A percentile compares a stretch with the other conserved stretches of the same genome.
Conservation (phyloP, 2,888 invertebrate species). For the Chalcosyrphus nemorum region DNA sequence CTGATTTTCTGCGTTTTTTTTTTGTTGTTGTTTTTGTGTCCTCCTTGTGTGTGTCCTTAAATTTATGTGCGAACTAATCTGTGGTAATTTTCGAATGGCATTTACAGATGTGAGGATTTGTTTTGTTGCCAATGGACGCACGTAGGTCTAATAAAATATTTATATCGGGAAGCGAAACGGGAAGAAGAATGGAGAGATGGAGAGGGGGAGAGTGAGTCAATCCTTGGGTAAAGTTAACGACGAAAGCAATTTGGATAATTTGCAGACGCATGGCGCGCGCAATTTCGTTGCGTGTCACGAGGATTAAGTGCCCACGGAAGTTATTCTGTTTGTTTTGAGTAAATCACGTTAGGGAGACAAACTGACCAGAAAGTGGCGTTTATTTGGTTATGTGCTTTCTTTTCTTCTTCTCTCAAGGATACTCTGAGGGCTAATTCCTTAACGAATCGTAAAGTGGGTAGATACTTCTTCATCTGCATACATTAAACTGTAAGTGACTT, state of each 20-base stretch:
- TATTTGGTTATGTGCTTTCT: neutral
- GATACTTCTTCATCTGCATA: too few species aligned
- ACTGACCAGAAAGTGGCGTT: conserved; percentile 4
- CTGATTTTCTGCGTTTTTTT: neutral
- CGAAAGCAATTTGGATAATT: conserved; percentile 46
- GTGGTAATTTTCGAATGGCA: conserved; percentile 64
- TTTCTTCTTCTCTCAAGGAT: neutral
- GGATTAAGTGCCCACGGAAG: conserved; percentile 24
- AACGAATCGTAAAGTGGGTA: too few species aligned
- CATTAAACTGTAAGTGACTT: too few species aligned
- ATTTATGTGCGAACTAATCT: conserved; percentile 63
- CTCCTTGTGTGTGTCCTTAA: conserved; percentile 15
- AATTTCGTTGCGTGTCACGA: conserved; percentile 16
- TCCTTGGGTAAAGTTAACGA: conserved; percentile 15
- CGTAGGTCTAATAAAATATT: conserved; percentile 60
- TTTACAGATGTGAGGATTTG: conserved; percentile 66
- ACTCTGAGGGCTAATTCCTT: too few species aligned
- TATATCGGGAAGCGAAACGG: conserved; percentile 5
- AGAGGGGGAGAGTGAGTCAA: neutral
- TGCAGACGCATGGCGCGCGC: conserved; percentile 12
- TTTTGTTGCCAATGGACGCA: conserved; percentile 36
- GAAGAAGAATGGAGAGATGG: conserved; percentile 22
- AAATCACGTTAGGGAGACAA: conserved; percentile 1
- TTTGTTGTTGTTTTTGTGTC: conserved; percentile 8
- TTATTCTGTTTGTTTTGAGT: neutral